Percentiles rank a stretch among this genome's conserved stretches.
Evolutionary conservation across 92 coral and sea anemone species (phyloP).

Genomic region (Ricordea florida): DNA sequence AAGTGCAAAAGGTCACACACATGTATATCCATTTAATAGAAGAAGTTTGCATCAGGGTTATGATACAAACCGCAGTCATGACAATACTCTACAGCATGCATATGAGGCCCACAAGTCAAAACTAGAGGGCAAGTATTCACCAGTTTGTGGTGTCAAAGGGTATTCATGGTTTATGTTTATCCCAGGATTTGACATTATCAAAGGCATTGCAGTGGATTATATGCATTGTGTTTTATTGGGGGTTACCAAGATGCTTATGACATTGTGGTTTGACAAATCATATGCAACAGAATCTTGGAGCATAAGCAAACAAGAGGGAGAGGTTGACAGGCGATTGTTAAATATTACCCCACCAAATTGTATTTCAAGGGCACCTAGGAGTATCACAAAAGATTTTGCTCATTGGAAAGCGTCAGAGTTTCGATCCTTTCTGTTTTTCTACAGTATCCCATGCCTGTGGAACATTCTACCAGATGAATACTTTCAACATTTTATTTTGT

Average conservation of each 20-base stretch:
- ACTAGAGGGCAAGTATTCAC: slow-evolving; percentile 38
- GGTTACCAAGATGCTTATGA: slow-evolving; percentile 60
- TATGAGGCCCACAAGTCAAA: slow-evolving; percentile 39
- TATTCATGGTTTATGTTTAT: slow-evolving; percentile 69
- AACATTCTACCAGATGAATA: slow-evolving; percentile 67
- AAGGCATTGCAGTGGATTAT: slow-evolving; percentile 63
- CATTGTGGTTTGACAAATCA: too few relatives aligned
- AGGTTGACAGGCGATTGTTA: too few relatives aligned
- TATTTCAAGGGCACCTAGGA: slow-evolving; percentile 66
- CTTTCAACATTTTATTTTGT: slow-evolving; percentile 61
- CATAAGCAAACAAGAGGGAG: too few relatives aligned
- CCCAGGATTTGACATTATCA: slow-evolving; percentile 71
- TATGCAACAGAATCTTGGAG: too few relatives aligned
- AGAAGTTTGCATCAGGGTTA: too few relatives aligned
- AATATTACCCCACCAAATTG: slow-evolving; percentile 74
- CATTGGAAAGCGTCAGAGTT: slow-evolving; percentile 80
- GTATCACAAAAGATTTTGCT: slow-evolving; percentile 42
- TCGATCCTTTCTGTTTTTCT: slow-evolving; percentile 64
- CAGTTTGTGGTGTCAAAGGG: slow-evolving; percentile 68
- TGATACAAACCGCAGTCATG: too few relatives aligned
- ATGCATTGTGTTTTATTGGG: slow-evolving; percentile 74
- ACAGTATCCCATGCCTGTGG: slow-evolving; percentile 76
- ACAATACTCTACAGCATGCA: too few relatives aligned
- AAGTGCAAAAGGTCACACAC: too few relatives aligned
- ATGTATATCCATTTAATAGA: too few relatives aligned